These are phyloP conservation scores for Nephrocerus scutellatus DNA, from an alignment of 2,888 invertebrate species.

Conservation along the genomic window DNA sequence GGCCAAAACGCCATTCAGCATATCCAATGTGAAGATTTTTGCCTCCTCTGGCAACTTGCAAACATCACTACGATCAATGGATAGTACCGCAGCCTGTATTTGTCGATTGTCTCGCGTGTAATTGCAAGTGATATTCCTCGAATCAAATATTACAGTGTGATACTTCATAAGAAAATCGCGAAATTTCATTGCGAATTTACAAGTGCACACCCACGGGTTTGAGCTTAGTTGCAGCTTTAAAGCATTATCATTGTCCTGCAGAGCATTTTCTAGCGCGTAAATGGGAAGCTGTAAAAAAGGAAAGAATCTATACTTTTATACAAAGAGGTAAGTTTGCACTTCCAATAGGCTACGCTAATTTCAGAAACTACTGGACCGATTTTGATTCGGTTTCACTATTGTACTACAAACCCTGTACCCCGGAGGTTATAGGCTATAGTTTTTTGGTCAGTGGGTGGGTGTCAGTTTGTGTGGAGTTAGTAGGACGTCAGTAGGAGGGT, in stretches of 20 bases:
- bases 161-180: slow-evolving; percentile 65
- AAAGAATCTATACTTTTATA: slow-evolving; percentile 12
- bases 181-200: slow-evolving; percentile 70
- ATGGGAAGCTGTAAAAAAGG: slow-evolving; percentile 60
- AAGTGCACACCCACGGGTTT: slow-evolving; percentile 80
- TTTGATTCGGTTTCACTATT: slow-evolving; percentile 1
- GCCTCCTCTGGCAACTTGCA: slow-evolving; percentile 54
- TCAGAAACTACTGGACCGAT: too few species aligned
- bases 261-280: slow-evolving; percentile 71
- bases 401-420: background rate
- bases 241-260: slow-evolving; percentile 64
- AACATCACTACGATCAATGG: slow-evolving; percentile 61
- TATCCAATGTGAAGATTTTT: slow-evolving; percentile 62
- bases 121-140: slow-evolving; percentile 63
- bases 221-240: slow-evolving; percentile 62
- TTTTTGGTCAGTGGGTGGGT: background rate
- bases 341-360: too few species aligned
- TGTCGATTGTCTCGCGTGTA: slow-evolving; percentile 49
- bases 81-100: slow-evolving; percentile 55
- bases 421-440: too few species aligned
- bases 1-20: slow-evolving; percentile 64
- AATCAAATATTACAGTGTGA: slow-evolving; percentile 61
- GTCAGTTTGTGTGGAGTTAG: too few species aligned
- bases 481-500: too few species aligned
- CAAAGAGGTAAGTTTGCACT: too few species aligned